Percentiles rank a stretch among this genome's conserved stretches.
Evolutionary conservation across 2,797 vertebrate genomes (phyloP).

Genomic region (Peromyscus eremicus): DNA sequence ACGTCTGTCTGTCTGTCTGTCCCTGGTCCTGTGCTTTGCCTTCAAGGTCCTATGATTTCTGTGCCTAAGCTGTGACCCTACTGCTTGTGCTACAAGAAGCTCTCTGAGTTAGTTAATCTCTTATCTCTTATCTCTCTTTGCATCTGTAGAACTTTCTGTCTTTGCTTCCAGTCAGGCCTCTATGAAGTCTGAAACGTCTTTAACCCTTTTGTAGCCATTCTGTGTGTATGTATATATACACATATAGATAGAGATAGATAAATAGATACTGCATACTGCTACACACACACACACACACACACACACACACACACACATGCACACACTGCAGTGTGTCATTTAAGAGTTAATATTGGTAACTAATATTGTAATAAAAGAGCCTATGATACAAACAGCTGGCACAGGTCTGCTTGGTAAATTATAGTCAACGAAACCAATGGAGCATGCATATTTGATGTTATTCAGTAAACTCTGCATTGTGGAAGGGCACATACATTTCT

Average conservation of each 20-base stretch:
- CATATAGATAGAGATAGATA: neutral
- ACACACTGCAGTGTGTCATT: neutral
- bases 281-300: neutral
- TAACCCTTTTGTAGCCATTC: neutral
- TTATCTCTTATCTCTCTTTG: neutral
- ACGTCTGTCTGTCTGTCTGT: too few species aligned
- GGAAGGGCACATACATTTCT: neutral
- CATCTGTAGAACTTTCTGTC: neutral
- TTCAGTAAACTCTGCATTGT: neutral
- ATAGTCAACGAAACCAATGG: neutral
- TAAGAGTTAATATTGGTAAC: neutral
- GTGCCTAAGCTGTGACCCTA: too few species aligned
- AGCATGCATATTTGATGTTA: too few species aligned
- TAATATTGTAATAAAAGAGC: neutral
- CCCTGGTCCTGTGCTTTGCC: neutral
- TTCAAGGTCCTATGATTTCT: neutral
- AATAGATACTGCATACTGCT: neutral
- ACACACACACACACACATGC: too few species aligned
- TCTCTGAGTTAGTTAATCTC: neutral
- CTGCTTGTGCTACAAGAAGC: neutral
- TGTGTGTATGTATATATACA: neutral
- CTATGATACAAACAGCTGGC: neutral
- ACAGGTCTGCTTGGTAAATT: neutral
- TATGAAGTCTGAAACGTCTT: neutral
- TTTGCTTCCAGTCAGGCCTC: neutral